phyloP scores from a whole-genome alignment of 2,113 vertebrate genomes.

The Entomyzon cyanotis region DNA sequence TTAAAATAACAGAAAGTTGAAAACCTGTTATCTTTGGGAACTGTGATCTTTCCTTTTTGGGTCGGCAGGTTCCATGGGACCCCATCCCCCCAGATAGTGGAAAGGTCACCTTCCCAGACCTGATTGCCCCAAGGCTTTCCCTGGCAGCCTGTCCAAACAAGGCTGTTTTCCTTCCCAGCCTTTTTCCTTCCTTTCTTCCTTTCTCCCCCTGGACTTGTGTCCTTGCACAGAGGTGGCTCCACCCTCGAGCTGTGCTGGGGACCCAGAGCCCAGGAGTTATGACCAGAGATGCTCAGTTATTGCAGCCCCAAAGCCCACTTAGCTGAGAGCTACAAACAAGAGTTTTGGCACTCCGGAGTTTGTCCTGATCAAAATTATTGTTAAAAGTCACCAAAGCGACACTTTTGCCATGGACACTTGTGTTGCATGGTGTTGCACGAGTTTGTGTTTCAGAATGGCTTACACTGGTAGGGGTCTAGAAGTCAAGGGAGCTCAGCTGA shows the following conservation, averaged over 20 bases:
- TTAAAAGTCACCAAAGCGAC: not conserved
- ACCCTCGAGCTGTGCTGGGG: accelerated
- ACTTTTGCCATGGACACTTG: not conserved
- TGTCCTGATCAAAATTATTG: not conserved
- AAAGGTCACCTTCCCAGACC: slow-evolving; percentile 38
- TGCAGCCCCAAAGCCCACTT: not conserved
- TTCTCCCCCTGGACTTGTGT: not conserved
- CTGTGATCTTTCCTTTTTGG: not conserved
- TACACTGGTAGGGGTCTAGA: not conserved
- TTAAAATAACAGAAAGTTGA: slow-evolving; percentile 49
- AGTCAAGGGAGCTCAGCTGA: not conserved
- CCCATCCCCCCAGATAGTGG: not conserved
- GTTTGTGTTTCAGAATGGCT: not conserved
- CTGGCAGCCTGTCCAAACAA: not conserved
- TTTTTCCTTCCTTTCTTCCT: not conserved
- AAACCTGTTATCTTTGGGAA: not conserved
- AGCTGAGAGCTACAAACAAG: not conserved
- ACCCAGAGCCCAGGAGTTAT: not conserved
- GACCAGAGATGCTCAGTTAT: not conserved
- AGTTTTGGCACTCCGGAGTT: not conserved
- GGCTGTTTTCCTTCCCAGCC: slow-evolving; percentile 38
- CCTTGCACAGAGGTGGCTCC: not conserved
- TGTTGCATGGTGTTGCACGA: not conserved
- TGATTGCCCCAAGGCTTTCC: not conserved
- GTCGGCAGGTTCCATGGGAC: not conserved